phyloP scores from a whole-genome alignment of 1,140 invertebrate genomes.

The Euura saliciscinereae region DNA sequence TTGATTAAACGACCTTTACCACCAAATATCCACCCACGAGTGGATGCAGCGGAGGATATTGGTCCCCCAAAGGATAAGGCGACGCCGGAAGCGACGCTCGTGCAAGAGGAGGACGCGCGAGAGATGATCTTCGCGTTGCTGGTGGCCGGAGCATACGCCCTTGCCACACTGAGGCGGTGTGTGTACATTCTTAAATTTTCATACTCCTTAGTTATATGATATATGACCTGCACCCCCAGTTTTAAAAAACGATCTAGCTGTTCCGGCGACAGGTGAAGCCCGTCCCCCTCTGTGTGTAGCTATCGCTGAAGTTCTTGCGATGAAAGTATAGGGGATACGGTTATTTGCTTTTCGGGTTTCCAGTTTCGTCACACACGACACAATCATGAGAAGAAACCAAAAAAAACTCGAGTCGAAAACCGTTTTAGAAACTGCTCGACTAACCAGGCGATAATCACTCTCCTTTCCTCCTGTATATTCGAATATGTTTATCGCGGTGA shows the following conservation, averaged over 20 bases:
- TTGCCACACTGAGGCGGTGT: constrained; percentile 60
- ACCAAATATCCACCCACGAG: constrained; percentile 20
- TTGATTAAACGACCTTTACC: no score
- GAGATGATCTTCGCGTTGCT: constrained; percentile 58
- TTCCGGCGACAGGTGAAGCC: not conserved
- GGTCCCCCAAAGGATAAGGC: constrained; percentile 25
- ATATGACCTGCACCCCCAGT: no score
- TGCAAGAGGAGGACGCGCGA: constrained; percentile 49
- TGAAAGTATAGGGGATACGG: not conserved
- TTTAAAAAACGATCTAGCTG: not conserved
- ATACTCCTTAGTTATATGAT: no score
- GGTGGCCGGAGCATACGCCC: constrained; percentile 58
- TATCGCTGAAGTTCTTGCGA: constrained; percentile 2
- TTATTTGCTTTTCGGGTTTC: not conserved
- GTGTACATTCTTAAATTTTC: constrained; percentile 58
- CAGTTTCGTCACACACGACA: not conserved
- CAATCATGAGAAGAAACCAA: not conserved
- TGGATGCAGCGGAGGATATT: constrained; percentile 34
- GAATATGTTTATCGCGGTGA: no score
- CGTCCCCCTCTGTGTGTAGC: not conserved
- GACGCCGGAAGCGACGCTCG: constrained; percentile 40
- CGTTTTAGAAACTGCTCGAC: no score
- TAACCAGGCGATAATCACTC: no score
- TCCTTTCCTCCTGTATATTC: no score
- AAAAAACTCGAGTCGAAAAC: not conserved